Percentiles rank a stretch among this genome's conserved stretches.
Conservation (phyloP, 2,113 vertebrate genomes). For the Hystrix cristata region DNA sequence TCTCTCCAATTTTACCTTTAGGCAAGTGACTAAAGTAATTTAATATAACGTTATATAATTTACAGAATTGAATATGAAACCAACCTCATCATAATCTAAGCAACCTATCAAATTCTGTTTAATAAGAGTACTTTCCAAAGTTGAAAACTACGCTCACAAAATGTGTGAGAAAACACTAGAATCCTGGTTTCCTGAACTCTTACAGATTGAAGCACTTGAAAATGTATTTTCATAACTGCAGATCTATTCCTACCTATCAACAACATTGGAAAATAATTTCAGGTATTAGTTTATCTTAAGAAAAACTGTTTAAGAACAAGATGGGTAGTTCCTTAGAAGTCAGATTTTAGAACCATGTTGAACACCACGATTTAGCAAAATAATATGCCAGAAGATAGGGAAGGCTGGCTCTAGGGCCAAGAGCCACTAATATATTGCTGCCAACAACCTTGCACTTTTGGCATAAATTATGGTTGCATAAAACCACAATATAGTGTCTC, state of each 20-base stretch:
- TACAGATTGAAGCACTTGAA: not conserved
- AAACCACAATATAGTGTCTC: not conserved
- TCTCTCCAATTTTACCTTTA: not conserved
- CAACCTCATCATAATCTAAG: not conserved
- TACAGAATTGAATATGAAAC: not conserved
- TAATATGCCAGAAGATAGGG: not conserved
- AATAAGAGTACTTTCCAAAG: not conserved
- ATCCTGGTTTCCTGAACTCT: not conserved
- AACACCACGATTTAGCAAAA: not conserved
- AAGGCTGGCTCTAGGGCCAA: not conserved
- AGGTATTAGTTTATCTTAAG: not conserved
- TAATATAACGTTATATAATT: not conserved
- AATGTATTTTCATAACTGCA: not conserved
- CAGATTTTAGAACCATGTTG: not conserved
- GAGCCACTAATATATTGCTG: slow-evolving; percentile 5
- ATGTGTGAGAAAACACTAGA: not conserved
- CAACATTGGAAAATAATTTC: not conserved
- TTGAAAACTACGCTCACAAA: not conserved
- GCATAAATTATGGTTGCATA: slow-evolving; percentile 11
- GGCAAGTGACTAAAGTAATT: not conserved
- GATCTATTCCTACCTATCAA: not conserved
- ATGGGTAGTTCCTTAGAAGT: not conserved
- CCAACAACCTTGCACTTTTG: not conserved
- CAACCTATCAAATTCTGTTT: not conserved
- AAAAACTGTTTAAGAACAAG: not conserved